A percentile compares a stretch with the other conserved stretches of the same genome.
These are phyloP conservation scores for Agriotes lineatus DNA, from an alignment of 2,888 invertebrate species.

Conservation along the genomic window DNA sequence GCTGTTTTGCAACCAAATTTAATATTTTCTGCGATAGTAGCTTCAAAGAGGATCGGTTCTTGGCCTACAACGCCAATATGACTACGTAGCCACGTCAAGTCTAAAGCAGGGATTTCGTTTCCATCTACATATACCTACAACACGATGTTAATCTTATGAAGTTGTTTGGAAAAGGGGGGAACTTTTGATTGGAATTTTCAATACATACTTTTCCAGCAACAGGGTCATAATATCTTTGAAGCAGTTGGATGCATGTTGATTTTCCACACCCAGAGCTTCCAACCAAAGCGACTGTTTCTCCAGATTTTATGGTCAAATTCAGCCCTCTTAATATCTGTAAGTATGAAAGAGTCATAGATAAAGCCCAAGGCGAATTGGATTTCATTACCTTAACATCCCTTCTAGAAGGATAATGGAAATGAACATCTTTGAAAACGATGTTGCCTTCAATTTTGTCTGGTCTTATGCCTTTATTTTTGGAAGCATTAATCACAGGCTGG, in stretches of 20 bases:
- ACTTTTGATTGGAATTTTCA: too few relatives aligned
- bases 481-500: conserved; percentile 79
- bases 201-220: conserved; percentile 73
- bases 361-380: too few relatives aligned
- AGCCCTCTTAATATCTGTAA: conserved; percentile 74
- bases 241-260: conserved; percentile 79
- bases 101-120: conserved; percentile 76
- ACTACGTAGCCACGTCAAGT: conserved; percentile 81
- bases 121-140: conserved; percentile 75
- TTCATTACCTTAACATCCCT: conserved; percentile 77
- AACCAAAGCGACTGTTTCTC: conserved; percentile 81
- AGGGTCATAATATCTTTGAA: conserved; percentile 81
- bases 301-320: conserved; percentile 74
- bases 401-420: conserved; percentile 86
- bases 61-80: conserved; percentile 92
- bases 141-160: too few relatives aligned
- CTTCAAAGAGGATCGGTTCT: conserved; percentile 89
- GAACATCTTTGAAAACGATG: conserved; percentile 78
- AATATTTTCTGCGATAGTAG: conserved; percentile 88
- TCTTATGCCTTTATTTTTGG: conserved; percentile 72
- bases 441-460: conserved; percentile 73
- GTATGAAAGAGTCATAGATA: conserved; percentile 12
- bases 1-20: conserved; percentile 75
- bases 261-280: conserved; percentile 84
- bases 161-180: too few relatives aligned